Evolutionary conservation across 2,113 vertebrate species (phyloP).

Genomic region (Ceyx cyanopectus): DNA sequence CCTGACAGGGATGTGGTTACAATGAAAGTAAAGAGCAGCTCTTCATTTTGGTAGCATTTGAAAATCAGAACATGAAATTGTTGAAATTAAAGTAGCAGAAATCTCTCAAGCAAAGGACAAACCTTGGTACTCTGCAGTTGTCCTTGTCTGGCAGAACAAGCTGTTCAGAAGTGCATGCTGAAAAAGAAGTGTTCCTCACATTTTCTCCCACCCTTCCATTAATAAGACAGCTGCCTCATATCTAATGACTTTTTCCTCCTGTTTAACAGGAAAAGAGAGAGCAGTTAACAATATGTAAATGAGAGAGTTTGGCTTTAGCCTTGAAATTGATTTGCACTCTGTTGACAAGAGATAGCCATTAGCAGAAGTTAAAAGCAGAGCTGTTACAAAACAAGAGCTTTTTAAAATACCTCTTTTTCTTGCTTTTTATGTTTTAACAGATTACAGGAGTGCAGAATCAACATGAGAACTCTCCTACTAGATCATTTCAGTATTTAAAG

Average conservation of each 20-base stretch:
- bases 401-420: conserved; percentile 8
- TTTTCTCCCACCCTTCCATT: conserved; percentile 8
- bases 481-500: conserved; percentile 44
- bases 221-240: conserved; percentile 60
- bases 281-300: conserved; percentile 64
- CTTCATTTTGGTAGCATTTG: conserved; percentile 5
- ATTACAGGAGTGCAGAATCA: background rate
- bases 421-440: conserved; percentile 22
- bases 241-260: conserved; percentile 57
- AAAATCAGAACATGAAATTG: background rate
- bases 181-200: conserved; percentile 3
- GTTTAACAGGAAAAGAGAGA: conserved; percentile 65
- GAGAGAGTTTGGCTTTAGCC: conserved; percentile 39
- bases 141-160: background rate
- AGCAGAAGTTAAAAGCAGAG: conserved; percentile 55
- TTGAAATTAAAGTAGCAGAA: background rate
- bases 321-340: conserved; percentile 59
- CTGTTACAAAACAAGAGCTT: conserved; percentile 18
- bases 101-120: background rate
- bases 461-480: background rate
- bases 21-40: background rate
- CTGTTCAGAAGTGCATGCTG: background rate
- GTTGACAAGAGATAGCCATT: conserved; percentile 56
- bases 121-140: background rate
- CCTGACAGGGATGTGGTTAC: conserved; percentile 13